A percentile compares a stretch with the other conserved stretches of the same genome.
Conservation (phyloP, 2,113 vertebrate species). For the Cebidichthys violaceus region DNA sequence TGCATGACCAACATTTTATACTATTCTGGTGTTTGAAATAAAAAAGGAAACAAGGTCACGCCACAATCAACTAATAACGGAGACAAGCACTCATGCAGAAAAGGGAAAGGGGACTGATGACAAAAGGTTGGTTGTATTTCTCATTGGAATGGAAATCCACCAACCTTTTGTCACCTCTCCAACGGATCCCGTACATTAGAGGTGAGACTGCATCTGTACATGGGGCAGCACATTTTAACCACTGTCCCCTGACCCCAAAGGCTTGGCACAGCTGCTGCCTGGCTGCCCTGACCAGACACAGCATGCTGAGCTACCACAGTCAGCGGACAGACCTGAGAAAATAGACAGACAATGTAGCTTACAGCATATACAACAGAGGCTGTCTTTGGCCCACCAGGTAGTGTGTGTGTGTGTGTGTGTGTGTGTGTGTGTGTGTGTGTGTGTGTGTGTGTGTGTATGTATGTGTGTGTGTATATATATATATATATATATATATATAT, state of each 20-base stretch:
- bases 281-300: conserved; percentile 82
- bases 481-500: neutral
- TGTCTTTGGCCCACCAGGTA: neutral
- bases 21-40: neutral
- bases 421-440: too few species aligned
- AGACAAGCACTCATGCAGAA: conserved; percentile 13
- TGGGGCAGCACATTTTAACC: conserved; percentile 77
- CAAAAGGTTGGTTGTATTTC: conserved; percentile 87
- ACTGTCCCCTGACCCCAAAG: conserved; percentile 77
- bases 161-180: conserved; percentile 88
- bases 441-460: too few species aligned
- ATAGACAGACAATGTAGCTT: conserved; percentile 63
- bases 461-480: too few species aligned
- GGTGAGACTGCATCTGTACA: conserved; percentile 66
- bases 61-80: neutral
- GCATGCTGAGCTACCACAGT: conserved; percentile 80
- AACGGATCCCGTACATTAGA: conserved; percentile 76
- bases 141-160: conserved; percentile 83
- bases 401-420: too few species aligned
- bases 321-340: conserved; percentile 77
- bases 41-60: neutral
- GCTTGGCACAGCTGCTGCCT: conserved; percentile 81
- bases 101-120: conserved; percentile 59
- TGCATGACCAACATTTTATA: neutral
- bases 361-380: conserved; percentile 1